Percentiles rank a stretch among this genome's conserved stretches.
phyloP scores from a whole-genome alignment of 2,113 vertebrate genomes.

The Etia nguti region DNA sequence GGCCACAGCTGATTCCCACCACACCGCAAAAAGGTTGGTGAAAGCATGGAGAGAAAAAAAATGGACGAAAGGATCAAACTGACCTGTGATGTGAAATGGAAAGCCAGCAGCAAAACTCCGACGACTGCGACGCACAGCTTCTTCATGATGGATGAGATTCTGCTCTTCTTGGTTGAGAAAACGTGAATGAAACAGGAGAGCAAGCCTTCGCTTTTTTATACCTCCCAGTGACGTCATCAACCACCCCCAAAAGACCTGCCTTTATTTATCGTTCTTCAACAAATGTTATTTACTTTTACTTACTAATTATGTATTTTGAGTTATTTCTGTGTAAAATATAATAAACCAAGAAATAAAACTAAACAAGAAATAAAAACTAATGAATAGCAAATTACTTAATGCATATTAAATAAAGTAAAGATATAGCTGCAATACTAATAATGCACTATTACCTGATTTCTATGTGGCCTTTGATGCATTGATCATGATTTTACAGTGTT shows the following conservation, averaged over 20 bases:
- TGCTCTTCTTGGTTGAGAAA: rapidly evolving
- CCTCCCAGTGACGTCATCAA: conserved; percentile 15
- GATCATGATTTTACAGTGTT: background rate
- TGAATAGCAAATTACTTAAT: background rate
- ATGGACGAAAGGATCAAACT: background rate
- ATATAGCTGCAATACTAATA: background rate
- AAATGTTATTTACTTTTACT: background rate
- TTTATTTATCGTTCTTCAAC: background rate
- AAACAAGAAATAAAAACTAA: background rate
- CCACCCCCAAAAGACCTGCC: conserved; percentile 11
- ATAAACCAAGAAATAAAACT: no score
- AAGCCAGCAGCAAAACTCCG: conserved; percentile 34
- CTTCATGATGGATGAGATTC: conserved; percentile 15
- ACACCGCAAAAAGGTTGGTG: background rate
- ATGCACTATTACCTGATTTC: background rate
- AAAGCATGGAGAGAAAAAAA: rapidly evolving
- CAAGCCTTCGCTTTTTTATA: conserved; percentile 3
- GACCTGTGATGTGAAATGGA: conserved; percentile 53
- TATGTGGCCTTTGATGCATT: background rate
- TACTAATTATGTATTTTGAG: background rate
- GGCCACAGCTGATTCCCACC: background rate
- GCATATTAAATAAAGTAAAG: background rate
- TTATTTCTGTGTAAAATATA: no score
- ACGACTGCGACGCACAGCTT: conserved; percentile 2
- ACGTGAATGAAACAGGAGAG: rapidly evolving